These are phyloP conservation scores for Sweltsa coloradensis DNA, from an alignment of 1,140 invertebrate species.

Conservation along the genomic window DNA sequence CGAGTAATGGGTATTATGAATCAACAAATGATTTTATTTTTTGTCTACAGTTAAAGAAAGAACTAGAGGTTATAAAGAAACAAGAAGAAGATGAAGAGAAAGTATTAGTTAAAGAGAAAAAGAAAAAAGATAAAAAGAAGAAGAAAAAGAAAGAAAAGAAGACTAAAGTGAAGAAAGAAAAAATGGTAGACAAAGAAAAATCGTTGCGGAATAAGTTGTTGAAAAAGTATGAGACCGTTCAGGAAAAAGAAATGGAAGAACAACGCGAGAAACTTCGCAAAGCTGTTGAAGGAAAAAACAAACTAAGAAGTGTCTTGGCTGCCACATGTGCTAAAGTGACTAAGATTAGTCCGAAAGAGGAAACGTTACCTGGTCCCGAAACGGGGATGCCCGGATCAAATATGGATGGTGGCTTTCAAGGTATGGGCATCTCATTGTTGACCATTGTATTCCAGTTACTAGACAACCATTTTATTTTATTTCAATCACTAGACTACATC, in stretches of 20 bases:
- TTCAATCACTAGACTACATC: no score
- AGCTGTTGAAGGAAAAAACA: slow-evolving; percentile 36
- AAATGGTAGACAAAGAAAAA: slow-evolving; percentile 17
- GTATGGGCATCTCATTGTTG: no score
- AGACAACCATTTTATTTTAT: neutral
- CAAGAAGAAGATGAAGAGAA: neutral
- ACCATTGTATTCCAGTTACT: neutral
- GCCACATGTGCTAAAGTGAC: neutral
- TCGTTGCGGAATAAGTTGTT: slow-evolving; percentile 29
- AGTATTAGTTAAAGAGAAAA: no score
- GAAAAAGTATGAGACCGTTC: slow-evolving; percentile 37
- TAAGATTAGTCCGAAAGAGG: neutral
- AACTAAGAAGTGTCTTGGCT: slow-evolving; percentile 2
- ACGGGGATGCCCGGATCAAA: neutral
- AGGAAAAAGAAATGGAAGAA: slow-evolving; percentile 37
- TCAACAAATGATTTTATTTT: neutral
- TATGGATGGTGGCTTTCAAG: neutral
- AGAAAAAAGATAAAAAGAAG: no score
- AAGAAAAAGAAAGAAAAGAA: slow-evolving; percentile 17
- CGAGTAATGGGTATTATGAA: neutral
- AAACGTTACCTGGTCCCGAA: neutral
- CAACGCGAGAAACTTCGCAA: slow-evolving; percentile 39
- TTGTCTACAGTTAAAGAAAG: slow-evolving; percentile 1
- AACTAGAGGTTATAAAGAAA: slow-evolving; percentile 1
- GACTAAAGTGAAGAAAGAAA: slow-evolving; percentile 4